Base-by-base conservation (phyloP, 1,140 invertebrate species). In the Orchesella cincta region DNA sequence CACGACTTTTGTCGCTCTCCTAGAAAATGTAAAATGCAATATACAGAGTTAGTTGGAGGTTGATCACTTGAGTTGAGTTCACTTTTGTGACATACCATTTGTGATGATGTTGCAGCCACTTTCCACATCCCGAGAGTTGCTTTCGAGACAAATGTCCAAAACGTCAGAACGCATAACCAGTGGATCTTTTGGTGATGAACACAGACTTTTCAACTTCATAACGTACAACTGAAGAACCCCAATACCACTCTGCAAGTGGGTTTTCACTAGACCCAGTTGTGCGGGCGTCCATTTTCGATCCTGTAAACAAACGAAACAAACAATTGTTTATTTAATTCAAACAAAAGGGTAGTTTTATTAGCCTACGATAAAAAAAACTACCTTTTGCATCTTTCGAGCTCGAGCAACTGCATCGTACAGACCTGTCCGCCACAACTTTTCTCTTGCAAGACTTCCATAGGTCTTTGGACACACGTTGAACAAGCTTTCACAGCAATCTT, bases 391-490 rank as follows among this genome's bases (percentile, higher is more conserved):
- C 1, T 64, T 64, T 57, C 77, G 54, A 28, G 76, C 79, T 71
- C 64, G 23, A n/a, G n/a, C 34, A 16, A 80, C 70, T 16, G 72
- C 76, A n/a, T 79, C 79, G 62, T 82, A 80, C 18, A 52, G 77
- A 20, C 54, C 79, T 20, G 67, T 72, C 35, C 79, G 64, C 81
- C 81, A 82, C 20, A 80, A 46, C 28, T 78, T 77, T 14, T 82
- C 81, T 23, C 79, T 29, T 26, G 57, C 76, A 51, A 36, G 23
- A 1, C 29, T 29, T 14, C 80, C 73, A 35, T 77, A 52, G 2
- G 8, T 26, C 20, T 77, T 79, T 31, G 73, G 46, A n/a, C 52
- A 64, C 1, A 75, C 35, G 39, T 71, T 51, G 51, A 79, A 51
- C 3, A 81, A 33, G 18, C 74, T 72, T 33, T 77, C 75, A 51